Conservation (phyloP, 2,113 vertebrate genomes). For the Cisticola juncidis region DNA sequence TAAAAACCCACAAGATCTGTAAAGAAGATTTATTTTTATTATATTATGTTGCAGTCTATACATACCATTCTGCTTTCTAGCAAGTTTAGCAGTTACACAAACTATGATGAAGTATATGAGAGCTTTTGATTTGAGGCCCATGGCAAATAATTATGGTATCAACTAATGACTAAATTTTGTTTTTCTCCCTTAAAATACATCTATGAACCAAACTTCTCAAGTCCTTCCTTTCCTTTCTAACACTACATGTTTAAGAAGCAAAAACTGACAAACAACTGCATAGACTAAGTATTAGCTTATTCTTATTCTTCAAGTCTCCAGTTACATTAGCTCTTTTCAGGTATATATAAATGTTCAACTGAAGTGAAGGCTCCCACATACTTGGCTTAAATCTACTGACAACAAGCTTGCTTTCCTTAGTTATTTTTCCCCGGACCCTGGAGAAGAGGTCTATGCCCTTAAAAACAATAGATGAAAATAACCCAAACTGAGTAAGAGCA, state of each 20-base stretch:
- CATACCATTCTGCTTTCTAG: background rate
- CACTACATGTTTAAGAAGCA: background rate
- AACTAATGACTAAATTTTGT: background rate
- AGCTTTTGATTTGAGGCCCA: background rate
- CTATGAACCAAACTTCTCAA: background rate
- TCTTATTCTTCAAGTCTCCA: background rate
- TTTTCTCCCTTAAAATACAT: background rate
- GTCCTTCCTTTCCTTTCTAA: background rate
- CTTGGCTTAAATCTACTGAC: background rate
- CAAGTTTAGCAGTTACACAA: background rate
- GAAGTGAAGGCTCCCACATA: background rate
- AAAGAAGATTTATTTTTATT: background rate
- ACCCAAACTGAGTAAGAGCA: background rate
- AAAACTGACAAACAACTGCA: background rate
- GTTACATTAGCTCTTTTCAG: background rate
- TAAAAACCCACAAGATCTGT: background rate
- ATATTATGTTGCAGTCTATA: background rate
- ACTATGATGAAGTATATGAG: background rate
- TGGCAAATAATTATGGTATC: background rate
- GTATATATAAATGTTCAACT: background rate
- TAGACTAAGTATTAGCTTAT: background rate
- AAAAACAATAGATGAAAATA: background rate
- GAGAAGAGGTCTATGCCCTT: background rate
- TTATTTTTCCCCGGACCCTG: background rate
- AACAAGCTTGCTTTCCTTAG: background rate